Percentiles rank a stretch among this genome's conserved stretches.
Conservation (phyloP, 2,797 vertebrate species). For the Schizopygopsis malacanthus region DNA sequence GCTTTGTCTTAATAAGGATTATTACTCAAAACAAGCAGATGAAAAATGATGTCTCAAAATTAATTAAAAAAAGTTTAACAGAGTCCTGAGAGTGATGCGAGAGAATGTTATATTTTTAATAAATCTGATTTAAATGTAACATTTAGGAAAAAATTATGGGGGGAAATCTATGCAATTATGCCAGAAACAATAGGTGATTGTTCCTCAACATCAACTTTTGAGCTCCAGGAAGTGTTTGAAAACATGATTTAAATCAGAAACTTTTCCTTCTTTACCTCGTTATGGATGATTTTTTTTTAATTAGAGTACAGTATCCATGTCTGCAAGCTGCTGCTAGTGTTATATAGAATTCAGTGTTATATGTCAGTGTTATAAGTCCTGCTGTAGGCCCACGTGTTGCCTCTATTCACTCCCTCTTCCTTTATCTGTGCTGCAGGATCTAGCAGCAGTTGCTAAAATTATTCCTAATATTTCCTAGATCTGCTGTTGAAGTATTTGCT, state of each 20-base stretch:
- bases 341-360: background rate
- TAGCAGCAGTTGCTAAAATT: slow-evolving; percentile 13
- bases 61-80: background rate
- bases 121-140: background rate
- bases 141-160: background rate
- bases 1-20: slow-evolving; percentile 19
- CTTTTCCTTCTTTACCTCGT: background rate
- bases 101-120: background rate
- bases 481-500: background rate
- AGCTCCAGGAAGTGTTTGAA: background rate
- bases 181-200: background rate
- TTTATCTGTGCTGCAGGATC: background rate
- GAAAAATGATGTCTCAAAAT: background rate
- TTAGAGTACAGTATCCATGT: background rate
- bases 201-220: background rate
- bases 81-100: background rate
- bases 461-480: background rate
- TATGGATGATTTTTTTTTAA: background rate
- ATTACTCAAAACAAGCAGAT: slow-evolving; percentile 16
- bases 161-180: background rate
- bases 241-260: background rate
- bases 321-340: background rate
- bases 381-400: background rate
- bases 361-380: background rate
- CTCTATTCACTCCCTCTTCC: background rate